Conservation (phyloP, 2,888 invertebrate species). For the Andrena hattorfiana region DNA sequence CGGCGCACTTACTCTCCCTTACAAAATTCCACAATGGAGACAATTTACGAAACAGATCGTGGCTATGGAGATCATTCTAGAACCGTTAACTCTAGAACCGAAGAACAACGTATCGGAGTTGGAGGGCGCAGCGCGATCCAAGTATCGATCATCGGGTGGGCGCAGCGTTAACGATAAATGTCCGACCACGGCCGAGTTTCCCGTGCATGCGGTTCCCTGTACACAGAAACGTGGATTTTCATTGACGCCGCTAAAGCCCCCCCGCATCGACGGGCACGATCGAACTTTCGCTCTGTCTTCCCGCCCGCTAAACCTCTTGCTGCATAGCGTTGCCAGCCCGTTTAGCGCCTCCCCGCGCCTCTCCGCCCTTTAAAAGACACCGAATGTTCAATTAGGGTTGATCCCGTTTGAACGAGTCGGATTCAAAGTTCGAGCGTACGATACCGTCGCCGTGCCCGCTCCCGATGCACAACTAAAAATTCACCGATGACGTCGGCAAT, state of each 20-base stretch:
- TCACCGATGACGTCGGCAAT: constrained; percentile 48
- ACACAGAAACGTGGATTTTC: constrained; percentile 22
- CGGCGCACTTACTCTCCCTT: constrained; percentile 39
- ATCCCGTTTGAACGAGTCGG: constrained; percentile 32
- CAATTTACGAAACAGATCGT: background rate
- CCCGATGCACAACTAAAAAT: constrained; percentile 53
- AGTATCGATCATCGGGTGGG: constrained; percentile 28
- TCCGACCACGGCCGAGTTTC: constrained; percentile 27
- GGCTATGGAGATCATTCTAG: background rate
- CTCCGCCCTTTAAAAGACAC: constrained; percentile 8
- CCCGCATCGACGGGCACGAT: constrained; percentile 26
- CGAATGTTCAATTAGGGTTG: constrained; percentile 51
- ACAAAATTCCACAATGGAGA: no score
- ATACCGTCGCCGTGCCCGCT: background rate
- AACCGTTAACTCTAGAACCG: constrained; percentile 9
- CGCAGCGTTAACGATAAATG: constrained; percentile 34
- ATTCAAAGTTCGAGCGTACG: background rate
- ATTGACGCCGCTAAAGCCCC: constrained; percentile 11
- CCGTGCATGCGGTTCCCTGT: constrained; percentile 32
- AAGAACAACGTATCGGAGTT: constrained; percentile 2
- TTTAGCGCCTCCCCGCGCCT: constrained; percentile 1
- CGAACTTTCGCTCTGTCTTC: constrained; percentile 49
- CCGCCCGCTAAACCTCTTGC: constrained; percentile 25
- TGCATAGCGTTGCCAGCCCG: background rate
- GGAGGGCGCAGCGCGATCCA: constrained; percentile 7